Conservation (phyloP, 2,113 vertebrate species). For the Progne subis region DNA sequence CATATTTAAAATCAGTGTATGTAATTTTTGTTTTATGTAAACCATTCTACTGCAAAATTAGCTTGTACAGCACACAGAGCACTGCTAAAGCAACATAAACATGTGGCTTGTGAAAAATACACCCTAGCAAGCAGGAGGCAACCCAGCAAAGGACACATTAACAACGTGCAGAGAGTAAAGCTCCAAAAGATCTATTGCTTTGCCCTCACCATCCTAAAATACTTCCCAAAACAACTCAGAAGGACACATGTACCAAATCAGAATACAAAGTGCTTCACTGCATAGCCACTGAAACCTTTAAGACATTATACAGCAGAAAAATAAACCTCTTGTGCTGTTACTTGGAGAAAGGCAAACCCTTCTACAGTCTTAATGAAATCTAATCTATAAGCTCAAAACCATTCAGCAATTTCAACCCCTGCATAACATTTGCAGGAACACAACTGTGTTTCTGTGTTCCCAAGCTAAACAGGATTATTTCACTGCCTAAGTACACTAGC, state of each 20-base stretch:
- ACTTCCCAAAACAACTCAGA: not conserved
- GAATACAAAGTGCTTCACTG: not conserved
- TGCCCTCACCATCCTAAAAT: not conserved
- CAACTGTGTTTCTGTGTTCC: not conserved
- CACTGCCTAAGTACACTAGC: not conserved
- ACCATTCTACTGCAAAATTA: not conserved
- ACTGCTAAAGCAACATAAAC: not conserved
- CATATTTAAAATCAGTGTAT: not conserved
- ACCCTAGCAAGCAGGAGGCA: not conserved
- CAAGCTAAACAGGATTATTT: not conserved
- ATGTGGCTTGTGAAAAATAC: not conserved
- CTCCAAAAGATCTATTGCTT: not conserved
- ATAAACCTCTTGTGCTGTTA: not conserved
- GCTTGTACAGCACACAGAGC: not conserved
- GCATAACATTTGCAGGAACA: not conserved
- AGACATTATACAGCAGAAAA: not conserved
- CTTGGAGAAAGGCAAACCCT: not conserved
- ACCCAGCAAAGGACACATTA: not conserved
- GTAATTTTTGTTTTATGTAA: not conserved
- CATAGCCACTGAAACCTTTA: not conserved
- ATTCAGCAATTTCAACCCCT: slow-evolving; percentile 16
- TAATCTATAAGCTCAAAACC: slow-evolving; percentile 10
- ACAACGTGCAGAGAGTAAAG: not conserved
- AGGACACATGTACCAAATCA: not conserved
- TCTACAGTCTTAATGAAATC: not conserved